phyloP scores from a whole-genome alignment of 1,140 invertebrate species.

The Eciton burchellii region DNA sequence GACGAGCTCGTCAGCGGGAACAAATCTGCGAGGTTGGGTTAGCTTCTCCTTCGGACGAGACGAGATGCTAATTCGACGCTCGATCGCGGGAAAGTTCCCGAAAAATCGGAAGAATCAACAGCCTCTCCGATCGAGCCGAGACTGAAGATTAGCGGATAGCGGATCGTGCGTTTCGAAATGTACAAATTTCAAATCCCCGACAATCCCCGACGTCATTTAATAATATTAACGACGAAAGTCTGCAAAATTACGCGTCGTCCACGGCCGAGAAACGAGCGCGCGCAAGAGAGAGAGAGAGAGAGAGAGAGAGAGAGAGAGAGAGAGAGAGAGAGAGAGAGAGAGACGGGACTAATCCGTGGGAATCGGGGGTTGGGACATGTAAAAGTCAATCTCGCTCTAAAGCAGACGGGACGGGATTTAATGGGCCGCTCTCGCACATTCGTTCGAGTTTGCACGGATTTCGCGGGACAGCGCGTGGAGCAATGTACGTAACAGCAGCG shows the following conservation, averaged over 20 bases:
- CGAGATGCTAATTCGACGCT: background rate
- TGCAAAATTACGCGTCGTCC: background rate
- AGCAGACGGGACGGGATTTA: slow-evolving; percentile 20
- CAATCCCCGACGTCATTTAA: slow-evolving; percentile 3
- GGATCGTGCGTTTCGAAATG: background rate
- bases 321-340: too few species aligned
- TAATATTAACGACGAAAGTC: background rate
- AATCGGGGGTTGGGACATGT: slow-evolving; percentile 32
- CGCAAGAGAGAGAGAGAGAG: too few species aligned
- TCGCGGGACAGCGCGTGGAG: background rate
- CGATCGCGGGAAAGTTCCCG: too few species aligned
- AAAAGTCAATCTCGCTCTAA: slow-evolving; percentile 48
- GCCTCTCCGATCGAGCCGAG: too few species aligned
- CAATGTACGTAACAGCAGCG: background rate
- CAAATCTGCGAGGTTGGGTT: background rate
- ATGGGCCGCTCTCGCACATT: slow-evolving; percentile 18
- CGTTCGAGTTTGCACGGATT: slow-evolving; percentile 21
- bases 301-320: too few species aligned
- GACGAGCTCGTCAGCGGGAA: background rate
- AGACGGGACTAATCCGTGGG: slow-evolving; percentile 30
- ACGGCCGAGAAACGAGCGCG: too few species aligned
- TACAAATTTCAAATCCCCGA: too few species aligned
- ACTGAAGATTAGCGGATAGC: too few species aligned
- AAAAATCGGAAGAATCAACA: too few species aligned
- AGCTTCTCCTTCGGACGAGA: background rate